Evolutionary conservation across 2,797 vertebrate species (phyloP).

Genomic region (Furcifer pardalis): DNA sequence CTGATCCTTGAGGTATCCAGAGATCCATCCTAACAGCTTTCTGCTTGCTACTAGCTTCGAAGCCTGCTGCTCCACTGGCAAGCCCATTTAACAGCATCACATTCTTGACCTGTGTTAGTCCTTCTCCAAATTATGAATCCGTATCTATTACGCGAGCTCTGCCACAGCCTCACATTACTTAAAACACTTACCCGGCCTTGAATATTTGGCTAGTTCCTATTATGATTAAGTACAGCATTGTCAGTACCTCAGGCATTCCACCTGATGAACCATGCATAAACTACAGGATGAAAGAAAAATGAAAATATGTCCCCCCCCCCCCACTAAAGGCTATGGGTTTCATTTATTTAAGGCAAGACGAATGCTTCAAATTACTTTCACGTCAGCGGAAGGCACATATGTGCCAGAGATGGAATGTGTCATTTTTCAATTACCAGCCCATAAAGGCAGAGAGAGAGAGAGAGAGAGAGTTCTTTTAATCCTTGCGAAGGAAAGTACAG

Average conservation of each 20-base stretch:
- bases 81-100: neutral
- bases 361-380: neutral
- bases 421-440: neutral
- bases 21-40: neutral
- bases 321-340: neutral
- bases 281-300: neutral
- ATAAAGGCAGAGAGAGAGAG: neutral
- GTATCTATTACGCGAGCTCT: neutral
- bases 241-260: neutral
- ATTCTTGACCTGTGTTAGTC: neutral
- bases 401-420: neutral
- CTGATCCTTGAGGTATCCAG: neutral
- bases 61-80: neutral
- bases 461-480: neutral
- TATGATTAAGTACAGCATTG: neutral
- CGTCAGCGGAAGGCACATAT: neutral
- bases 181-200: slow-evolving; percentile 10
- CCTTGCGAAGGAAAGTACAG: neutral
- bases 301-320: neutral
- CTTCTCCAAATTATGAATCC: slow-evolving; percentile 26
- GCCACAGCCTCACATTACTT: slow-evolving; percentile 4
- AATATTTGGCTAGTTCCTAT: slow-evolving; percentile 12
- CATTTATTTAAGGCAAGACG: neutral
- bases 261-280: neutral
- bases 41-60: neutral